Evolutionary conservation across 2,888 invertebrate species (phyloP).

Genomic region (Heterodera filipjevi): DNA sequence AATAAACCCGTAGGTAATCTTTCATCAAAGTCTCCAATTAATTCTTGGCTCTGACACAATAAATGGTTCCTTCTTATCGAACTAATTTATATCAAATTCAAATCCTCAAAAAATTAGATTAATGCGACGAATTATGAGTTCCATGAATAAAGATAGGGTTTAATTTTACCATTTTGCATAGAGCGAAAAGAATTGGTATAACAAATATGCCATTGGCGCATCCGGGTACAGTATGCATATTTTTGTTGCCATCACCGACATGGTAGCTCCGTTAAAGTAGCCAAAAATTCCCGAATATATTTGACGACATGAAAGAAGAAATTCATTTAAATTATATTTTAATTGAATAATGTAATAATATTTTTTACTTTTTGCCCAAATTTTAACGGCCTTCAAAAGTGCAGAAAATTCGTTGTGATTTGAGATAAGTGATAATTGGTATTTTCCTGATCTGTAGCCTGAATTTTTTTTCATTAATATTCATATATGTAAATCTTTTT

Average conservation of each 20-base stretch:
- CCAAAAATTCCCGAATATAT: slow-evolving; percentile 22
- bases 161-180: slow-evolving; percentile 6
- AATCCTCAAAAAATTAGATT: too few relatives aligned
- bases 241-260: slow-evolving; percentile 17
- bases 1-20: too few relatives aligned
- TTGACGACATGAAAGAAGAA: background rate
- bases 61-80: too few relatives aligned
- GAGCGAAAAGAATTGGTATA: slow-evolving; percentile 12
- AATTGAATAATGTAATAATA: background rate
- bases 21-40: too few relatives aligned
- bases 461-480: background rate
- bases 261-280: slow-evolving; percentile 15
- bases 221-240: slow-evolving; percentile 16
- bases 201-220: background rate
- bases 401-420: background rate
- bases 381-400: background rate
- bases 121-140: too few relatives aligned
- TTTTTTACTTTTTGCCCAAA: background rate
- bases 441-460: background rate
- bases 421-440: background rate
- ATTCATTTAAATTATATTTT: background rate
- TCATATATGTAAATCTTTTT: background rate
- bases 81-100: too few relatives aligned
- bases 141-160: too few relatives aligned
- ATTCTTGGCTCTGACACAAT: too few relatives aligned